These are phyloP conservation scores for Maniola jurtina DNA, from an alignment of 1,140 invertebrate species.

Conservation along the genomic window DNA sequence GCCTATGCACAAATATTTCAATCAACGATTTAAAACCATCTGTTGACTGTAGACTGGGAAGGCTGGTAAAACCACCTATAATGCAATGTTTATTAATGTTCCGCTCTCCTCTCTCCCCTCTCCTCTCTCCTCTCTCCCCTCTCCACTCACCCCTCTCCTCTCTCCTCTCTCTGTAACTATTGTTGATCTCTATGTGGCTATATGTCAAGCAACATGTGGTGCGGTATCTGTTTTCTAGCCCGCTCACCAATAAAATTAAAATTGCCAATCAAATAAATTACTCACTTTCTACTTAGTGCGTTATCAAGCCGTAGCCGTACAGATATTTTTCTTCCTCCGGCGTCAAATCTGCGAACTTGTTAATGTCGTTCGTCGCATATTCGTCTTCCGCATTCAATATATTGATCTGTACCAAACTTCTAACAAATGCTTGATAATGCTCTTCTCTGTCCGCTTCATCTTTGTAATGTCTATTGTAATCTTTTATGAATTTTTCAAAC, in stretches of 20 bases:
- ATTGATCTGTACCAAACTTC: slow-evolving; percentile 47
- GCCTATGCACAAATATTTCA: too few species aligned
- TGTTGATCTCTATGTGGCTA: too few species aligned
- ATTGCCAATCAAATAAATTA: neutral
- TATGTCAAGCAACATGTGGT: too few species aligned
- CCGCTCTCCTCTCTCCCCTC: too few species aligned
- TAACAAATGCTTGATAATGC: slow-evolving; percentile 46
- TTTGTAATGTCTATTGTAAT: slow-evolving; percentile 46
- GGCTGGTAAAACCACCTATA: too few species aligned
- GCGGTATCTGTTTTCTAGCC: too few species aligned
- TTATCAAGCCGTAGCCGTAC: slow-evolving; percentile 18
- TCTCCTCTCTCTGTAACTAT: too few species aligned
- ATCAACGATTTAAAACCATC: too few species aligned
- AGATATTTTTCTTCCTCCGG: slow-evolving; percentile 41
- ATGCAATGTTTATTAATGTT: too few species aligned
- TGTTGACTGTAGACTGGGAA: too few species aligned
- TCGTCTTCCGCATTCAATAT: slow-evolving; percentile 32
- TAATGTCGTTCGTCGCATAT: slow-evolving; percentile 46
- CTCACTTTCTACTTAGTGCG: neutral
- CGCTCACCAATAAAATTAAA: neutral
- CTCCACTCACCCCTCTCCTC: too few species aligned
- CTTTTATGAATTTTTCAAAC: slow-evolving; percentile 49
- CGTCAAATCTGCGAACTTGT: slow-evolving; percentile 53
- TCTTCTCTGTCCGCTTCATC: slow-evolving; percentile 43
- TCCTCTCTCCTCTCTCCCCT: too few species aligned